These are phyloP conservation scores for Psophia crepitans DNA, from an alignment of 2,113 vertebrate genomes.

Conservation along the genomic window DNA sequence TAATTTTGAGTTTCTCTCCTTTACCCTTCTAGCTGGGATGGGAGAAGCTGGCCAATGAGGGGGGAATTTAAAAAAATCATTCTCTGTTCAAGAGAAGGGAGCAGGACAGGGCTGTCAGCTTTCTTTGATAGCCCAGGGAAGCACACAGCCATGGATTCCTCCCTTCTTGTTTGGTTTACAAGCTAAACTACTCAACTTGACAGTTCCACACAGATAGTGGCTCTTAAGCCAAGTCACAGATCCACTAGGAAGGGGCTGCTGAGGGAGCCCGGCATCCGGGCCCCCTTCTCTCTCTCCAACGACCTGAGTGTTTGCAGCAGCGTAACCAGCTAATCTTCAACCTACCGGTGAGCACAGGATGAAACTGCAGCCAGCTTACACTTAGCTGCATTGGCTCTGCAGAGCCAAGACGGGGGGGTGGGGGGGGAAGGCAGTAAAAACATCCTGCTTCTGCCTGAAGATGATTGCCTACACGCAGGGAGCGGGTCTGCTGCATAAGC, in stretches of 20 bases:
- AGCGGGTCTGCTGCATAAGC: conserved; percentile 28
- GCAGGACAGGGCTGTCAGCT: background rate
- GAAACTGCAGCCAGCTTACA: background rate
- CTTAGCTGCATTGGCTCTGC: conserved; percentile 31
- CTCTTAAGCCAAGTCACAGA: background rate
- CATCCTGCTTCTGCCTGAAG: background rate
- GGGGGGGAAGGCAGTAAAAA: background rate
- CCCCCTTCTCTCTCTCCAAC: background rate
- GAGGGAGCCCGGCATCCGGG: rapidly evolving
- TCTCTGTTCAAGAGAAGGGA: background rate
- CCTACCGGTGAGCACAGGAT: background rate
- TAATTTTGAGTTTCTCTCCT: background rate
- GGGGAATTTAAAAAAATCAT: background rate
- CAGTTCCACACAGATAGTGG: background rate
- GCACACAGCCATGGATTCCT: background rate
- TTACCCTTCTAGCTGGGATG: background rate
- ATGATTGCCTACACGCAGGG: conserved; percentile 5
- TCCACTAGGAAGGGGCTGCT: background rate
- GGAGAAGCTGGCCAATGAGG: background rate
- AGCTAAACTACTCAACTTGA: rapidly evolving
- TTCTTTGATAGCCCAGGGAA: background rate
- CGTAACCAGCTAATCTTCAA: background rate
- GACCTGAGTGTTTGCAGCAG: background rate
- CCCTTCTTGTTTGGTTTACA: rapidly evolving
- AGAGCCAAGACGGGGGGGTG: background rate